Base-by-base conservation (phyloP, 2,797 vertebrate genomes). In the Menidia menidia region DNA sequence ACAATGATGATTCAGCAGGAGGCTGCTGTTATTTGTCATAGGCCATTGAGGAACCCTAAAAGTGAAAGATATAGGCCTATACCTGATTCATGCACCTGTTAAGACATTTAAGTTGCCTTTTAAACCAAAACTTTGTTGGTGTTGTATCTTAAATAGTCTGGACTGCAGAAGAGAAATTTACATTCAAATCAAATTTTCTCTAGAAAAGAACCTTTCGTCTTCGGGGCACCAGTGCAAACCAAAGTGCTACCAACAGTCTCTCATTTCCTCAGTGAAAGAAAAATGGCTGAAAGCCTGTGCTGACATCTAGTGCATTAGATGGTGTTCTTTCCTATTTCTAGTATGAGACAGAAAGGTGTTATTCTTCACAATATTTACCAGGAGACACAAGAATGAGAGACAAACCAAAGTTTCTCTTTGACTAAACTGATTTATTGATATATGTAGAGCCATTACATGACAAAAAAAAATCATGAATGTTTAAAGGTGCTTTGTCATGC, bases 291-390 rank as follows among this genome's bases (percentile, higher is more conserved):
- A 69, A 71, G 65, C 68, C 60, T 73, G 59, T 84, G 41, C 81
- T 90, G 91, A 85, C 90, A 87, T 82, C 92, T 92, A 87, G 89
- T 85, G 91, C 31, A 60, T 51, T 30, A 47, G 15, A 65, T 42
- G 45, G 77, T 58, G 86, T 63, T 82, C 57, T 13, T 45, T 43
- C 76, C 16, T 48, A 56, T 19, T 45, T 59, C 47, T 59, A 0
- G 11, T 4, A 15, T 6, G n/a, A 25, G 18, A 18, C 32, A 47
- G 35, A 39, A 39, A 39, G 35, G 35, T 39, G 35, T 39, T 39
- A 6, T 39, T 39, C 35, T 0, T 39, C 11, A 35, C 13, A 45
- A 6, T n/a, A 35, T 18, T 32, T 48, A 31, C 57, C 3, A 58
- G 0, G 45, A 57, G 80, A 31, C 43, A 32, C 44, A 19, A 68